Conservation (phyloP, 2,888 invertebrate species). For the Oscheius onirici region DNA sequence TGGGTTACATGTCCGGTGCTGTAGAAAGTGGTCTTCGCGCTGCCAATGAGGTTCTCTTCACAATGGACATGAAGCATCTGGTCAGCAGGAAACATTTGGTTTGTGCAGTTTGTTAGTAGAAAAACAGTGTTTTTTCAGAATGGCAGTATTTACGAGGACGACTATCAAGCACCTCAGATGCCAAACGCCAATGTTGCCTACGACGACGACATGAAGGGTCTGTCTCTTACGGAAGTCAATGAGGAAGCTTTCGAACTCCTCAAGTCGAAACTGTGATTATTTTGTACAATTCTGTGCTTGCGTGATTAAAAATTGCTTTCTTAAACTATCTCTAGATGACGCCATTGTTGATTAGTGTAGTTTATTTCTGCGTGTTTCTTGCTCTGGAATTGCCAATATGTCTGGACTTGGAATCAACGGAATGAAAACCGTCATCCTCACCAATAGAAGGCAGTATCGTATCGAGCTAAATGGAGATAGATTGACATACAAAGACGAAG, state of each 20-base stretch:
- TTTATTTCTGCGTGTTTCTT: no score
- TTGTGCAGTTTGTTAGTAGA: background rate
- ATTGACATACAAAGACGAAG: no score
- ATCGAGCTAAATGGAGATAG: no score
- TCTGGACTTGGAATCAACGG: no score
- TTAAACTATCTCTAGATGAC: background rate
- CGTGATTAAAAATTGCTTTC: background rate
- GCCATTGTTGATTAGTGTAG: no score
- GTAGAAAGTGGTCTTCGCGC: constrained; percentile 59
- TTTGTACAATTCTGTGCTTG: background rate
- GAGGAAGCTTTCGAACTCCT: constrained; percentile 32
- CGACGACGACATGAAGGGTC: background rate
- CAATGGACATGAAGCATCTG: constrained; percentile 36
- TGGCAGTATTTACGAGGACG: constrained; percentile 31
- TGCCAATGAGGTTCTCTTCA: constrained; percentile 42
- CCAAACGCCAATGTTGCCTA: constrained; percentile 4
- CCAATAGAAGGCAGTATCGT: no score
- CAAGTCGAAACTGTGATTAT: constrained; percentile 30
- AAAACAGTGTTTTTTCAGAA: background rate
- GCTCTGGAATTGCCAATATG: no score
- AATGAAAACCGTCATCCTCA: no score
- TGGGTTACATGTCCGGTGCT: constrained; percentile 72
- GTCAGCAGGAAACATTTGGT: constrained; percentile 42
- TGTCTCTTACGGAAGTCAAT: constrained; percentile 31
- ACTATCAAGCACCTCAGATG: constrained; percentile 14